Evolutionary conservation across 2,888 invertebrate species (phyloP).

Genomic region (Drosophila subquinaria): DNA sequence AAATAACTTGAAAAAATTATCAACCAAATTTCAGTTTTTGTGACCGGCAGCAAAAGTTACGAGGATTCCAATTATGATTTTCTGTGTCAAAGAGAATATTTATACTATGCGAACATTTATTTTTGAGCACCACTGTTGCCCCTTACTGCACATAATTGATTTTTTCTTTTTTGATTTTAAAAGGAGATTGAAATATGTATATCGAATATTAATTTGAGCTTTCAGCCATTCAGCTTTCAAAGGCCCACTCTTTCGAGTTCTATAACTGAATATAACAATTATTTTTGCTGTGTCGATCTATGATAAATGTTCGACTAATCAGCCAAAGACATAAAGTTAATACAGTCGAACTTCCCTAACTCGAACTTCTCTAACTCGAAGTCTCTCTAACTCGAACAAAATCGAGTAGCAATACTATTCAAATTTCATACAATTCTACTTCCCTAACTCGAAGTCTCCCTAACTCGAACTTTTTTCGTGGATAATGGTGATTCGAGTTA

Average conservation of each 20-base stretch:
- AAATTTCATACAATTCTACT: too few relatives aligned
- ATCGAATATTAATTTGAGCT: background rate
- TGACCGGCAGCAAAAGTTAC: background rate
- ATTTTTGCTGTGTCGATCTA: background rate
- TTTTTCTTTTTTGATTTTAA: background rate
- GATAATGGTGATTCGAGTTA: too few relatives aligned
- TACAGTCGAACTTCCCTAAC: too few relatives aligned
- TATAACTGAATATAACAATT: too few relatives aligned
- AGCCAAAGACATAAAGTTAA: too few relatives aligned
- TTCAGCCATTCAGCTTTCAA: background rate
- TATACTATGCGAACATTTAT: background rate
- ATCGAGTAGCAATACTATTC: too few relatives aligned
- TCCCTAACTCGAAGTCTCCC: too few relatives aligned
- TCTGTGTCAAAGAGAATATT: constrained; percentile 2
- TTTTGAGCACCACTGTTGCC: background rate
- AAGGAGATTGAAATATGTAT: background rate
- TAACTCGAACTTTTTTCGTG: too few relatives aligned
- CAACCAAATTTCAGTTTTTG: background rate
- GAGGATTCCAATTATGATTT: too few relatives aligned
- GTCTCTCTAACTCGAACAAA: too few relatives aligned
- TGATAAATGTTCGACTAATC: background rate
- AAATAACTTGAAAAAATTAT: background rate
- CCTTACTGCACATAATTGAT: background rate
- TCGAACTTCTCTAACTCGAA: too few relatives aligned
- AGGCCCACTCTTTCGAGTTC: background rate